Conservation (phyloP, 2,797 vertebrate genomes). For the Tokudaia tokunoshimensis region DNA sequence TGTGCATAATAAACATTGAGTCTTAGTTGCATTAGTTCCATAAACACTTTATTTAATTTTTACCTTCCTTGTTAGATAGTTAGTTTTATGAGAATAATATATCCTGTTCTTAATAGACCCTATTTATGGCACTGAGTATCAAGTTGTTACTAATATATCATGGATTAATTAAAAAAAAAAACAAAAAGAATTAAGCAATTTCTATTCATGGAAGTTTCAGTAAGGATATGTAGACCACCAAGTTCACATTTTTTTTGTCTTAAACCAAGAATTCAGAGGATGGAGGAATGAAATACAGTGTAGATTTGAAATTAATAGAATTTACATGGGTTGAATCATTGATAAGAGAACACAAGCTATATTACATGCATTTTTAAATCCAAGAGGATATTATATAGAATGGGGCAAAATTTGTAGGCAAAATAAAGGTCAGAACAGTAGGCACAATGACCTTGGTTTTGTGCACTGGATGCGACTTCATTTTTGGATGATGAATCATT, state of each 20-base stretch:
- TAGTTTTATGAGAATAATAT: neutral
- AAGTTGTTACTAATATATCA: neutral
- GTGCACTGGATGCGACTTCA: neutral
- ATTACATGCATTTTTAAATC: neutral
- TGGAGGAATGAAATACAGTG: neutral
- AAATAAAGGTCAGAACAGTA: neutral
- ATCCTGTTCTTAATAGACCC: neutral
- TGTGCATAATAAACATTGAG: slow-evolving; percentile 17
- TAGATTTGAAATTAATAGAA: neutral
- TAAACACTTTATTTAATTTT: neutral
- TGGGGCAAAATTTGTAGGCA: neutral
- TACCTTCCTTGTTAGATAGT: neutral
- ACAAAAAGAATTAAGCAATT: neutral
- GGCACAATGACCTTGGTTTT: neutral
- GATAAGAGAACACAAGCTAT: neutral
- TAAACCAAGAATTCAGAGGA: neutral
- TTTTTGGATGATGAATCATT: neutral
- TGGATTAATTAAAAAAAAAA: neutral
- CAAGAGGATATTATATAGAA: neutral
- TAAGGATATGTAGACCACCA: neutral
- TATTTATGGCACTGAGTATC: neutral
- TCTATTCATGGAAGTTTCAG: neutral
- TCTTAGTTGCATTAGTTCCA: neutral
- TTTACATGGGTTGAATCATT: neutral
- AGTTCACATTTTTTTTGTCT: neutral